Conservation (phyloP, 2,797 vertebrate genomes). For the Helarctos malayanus region DNA sequence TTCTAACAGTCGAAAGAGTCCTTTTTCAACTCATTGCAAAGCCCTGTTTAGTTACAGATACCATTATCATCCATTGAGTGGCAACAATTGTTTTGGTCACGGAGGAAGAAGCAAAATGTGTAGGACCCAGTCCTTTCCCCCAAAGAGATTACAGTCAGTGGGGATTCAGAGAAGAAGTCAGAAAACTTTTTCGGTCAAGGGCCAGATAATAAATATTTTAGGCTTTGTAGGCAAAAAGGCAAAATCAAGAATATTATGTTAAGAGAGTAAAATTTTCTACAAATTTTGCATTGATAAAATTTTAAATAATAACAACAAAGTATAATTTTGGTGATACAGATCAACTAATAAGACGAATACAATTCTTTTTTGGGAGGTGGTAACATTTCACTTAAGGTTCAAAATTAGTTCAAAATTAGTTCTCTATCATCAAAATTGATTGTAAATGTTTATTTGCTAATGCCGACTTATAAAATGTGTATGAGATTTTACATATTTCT, state of each 20-base stretch:
- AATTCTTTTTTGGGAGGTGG: neutral
- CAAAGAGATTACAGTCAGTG: neutral
- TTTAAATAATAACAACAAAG: neutral
- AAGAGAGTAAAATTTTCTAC: neutral
- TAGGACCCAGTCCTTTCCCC: neutral
- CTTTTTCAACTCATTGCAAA: neutral
- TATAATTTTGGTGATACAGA: neutral
- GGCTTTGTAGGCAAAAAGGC: neutral
- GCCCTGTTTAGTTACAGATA: neutral
- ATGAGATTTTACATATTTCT: neutral
- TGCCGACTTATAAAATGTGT: neutral
- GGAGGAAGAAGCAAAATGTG: neutral
- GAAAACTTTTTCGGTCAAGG: neutral
- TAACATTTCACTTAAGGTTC: neutral
- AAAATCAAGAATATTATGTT: neutral
- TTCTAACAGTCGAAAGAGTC: neutral
- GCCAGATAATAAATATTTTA: constrained; percentile 2
- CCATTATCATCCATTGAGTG: neutral
- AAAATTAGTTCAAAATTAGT: constrained; percentile 26
- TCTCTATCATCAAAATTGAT: neutral
- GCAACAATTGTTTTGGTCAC: neutral
- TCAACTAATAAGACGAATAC: neutral
- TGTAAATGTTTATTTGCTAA: constrained; percentile 18
- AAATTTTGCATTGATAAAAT: neutral
- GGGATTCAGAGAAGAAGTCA: neutral